A percentile compares a stretch with the other conserved stretches of the same genome.
Evolutionary conservation across 1,140 invertebrate species (phyloP).

Genomic region (Lerema accius): DNA sequence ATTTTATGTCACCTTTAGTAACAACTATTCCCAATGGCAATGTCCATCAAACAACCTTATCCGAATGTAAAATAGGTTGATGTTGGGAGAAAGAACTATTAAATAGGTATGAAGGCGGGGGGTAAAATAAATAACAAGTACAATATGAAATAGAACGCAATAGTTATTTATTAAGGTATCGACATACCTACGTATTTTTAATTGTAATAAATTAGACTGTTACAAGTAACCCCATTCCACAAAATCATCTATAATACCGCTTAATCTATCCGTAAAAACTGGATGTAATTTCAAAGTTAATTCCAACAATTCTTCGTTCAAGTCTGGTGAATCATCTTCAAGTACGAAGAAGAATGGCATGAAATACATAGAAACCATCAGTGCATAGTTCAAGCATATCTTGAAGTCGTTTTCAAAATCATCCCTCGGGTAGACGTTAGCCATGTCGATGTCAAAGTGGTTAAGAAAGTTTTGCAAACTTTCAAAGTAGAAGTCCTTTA

Average conservation of each 20-base stretch:
- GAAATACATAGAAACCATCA: constrained; percentile 53
- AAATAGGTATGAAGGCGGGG: no score
- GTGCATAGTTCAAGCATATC: constrained; percentile 50
- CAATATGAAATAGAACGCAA: no score
- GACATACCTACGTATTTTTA: neutral
- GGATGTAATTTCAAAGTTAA: constrained; percentile 44
- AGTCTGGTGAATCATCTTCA: constrained; percentile 50
- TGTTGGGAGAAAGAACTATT: no score
- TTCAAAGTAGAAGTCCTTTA: constrained; percentile 55
- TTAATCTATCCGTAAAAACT: constrained; percentile 42
- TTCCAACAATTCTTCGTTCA: constrained; percentile 45
- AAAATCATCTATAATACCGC: constrained; percentile 59
- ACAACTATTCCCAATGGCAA: no score
- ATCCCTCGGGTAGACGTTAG: constrained; percentile 42
- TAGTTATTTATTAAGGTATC: no score
- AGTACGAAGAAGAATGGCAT: constrained; percentile 51
- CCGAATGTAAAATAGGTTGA: no score
- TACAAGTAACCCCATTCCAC: constrained; percentile 43
- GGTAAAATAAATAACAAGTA: no score
- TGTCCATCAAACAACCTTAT: no score
- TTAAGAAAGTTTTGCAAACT: constrained; percentile 49
- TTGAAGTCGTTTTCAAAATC: constrained; percentile 53
- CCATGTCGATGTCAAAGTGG: constrained; percentile 51
- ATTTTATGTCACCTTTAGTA: no score
- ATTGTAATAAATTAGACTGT: neutral